Evolutionary conservation across 2,113 vertebrate species (phyloP), one percentile per base, ranked within the genome.

Genomic region (Gnathochromis pfefferi): DNA sequence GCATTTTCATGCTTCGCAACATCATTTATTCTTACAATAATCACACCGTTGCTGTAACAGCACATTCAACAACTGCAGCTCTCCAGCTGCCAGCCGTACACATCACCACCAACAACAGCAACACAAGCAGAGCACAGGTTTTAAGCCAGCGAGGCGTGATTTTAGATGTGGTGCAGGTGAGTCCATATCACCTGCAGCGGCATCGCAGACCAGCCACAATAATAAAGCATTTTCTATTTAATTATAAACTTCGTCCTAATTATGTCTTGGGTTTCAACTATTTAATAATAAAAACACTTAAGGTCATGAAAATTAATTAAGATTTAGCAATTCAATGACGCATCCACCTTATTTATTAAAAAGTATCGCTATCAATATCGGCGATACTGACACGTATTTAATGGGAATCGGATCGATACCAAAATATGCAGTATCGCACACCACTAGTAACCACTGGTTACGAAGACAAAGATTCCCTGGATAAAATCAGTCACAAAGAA

Each of bases 71-170:
- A 5, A 2, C 55, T 58, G 13, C 55, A 58, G 13, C 0, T 58
- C 23, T 58, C 1, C 55, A 0, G 0, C 55, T 28, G 55, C 23
- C 1, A 58, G 55, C 4, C 0, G 0, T 28, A 5, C 23, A 58
- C 23, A 58, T 28, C 55, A 0, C 13, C 23, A 26, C 0, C 23
- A 55, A 2, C 21, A 57, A 7, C 21, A 57, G 26, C 55, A 58
- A 9, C 23, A 58, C 23, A 28, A 57, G 54, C 54, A 57, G 54
- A 28, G 4, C 23, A 28, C n/a, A 13, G n/a, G 10, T 55, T 55
- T 55, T 55, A 55, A 55, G 53, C 53, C 11, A 4, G 53, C 21
- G 11, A 55, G 21, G 53, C 4, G 2, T 3, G 21, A 55, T 7
- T 55, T 23, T 55, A 13, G 53, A 4, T 23, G 53, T 4, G n/a